These are phyloP conservation scores for Prinia subflava DNA, from an alignment of 2,113 vertebrate species.

Conservation along the genomic window DNA sequence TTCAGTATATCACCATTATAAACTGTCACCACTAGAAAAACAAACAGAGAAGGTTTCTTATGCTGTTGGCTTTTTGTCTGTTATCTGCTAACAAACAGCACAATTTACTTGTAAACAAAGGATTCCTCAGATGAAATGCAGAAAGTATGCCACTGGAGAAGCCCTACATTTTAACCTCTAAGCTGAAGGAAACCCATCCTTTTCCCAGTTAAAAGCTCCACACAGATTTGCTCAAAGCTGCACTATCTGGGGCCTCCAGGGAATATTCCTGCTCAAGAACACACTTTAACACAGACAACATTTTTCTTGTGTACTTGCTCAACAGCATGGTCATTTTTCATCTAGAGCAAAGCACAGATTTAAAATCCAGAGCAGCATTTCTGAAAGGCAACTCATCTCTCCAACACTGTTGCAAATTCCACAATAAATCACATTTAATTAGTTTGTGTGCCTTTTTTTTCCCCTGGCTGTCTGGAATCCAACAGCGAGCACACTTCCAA, in stretches of 20 bases:
- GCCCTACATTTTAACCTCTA: background rate
- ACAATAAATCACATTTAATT: conserved; percentile 23
- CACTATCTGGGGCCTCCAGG: background rate
- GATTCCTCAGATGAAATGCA: background rate
- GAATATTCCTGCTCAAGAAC: background rate
- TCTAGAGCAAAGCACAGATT: background rate
- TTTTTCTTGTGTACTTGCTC: background rate
- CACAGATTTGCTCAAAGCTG: background rate
- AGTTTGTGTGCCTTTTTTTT: background rate
- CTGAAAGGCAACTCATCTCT: conserved; percentile 26
- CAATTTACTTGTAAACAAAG: conserved; percentile 7
- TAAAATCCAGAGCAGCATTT: background rate
- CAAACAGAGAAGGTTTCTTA: background rate
- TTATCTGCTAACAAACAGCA: background rate
- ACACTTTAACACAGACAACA: background rate
- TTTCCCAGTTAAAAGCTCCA: background rate
- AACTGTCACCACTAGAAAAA: background rate
- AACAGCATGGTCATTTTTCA: background rate
- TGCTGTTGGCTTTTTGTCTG: background rate
- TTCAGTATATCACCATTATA: background rate
- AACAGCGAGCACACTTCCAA: background rate
- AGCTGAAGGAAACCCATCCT: background rate
- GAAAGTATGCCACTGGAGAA: background rate
- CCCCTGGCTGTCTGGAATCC: background rate
- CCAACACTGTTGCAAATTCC: conserved; percentile 11